Evolutionary conservation across 2,797 vertebrate genomes (phyloP).

Genomic region (Discoglossus pictus): DNA sequence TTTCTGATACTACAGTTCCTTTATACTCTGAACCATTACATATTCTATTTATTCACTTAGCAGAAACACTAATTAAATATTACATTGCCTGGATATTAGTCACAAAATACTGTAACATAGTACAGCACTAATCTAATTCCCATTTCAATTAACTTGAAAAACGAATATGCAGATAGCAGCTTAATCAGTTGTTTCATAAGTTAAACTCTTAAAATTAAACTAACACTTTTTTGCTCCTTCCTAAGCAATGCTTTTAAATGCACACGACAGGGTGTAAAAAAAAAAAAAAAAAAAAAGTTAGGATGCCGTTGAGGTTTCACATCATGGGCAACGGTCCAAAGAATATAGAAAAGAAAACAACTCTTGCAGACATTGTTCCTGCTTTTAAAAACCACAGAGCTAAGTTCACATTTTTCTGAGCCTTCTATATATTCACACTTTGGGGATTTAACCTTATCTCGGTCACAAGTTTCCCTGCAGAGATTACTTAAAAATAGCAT

Average conservation of each 20-base stretch:
- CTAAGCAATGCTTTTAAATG: background rate
- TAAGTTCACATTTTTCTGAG: constrained; percentile 56
- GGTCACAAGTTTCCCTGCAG: constrained; percentile 60
- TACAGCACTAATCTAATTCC: background rate
- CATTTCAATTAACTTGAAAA: background rate
- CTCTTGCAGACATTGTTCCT: constrained; percentile 61
- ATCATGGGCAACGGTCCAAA: constrained; percentile 49
- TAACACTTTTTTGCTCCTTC: background rate
- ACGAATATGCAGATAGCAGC: too few species aligned
- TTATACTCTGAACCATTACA: too few species aligned
- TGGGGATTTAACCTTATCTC: constrained; percentile 63
- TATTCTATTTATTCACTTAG: too few species aligned
- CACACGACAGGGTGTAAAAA: constrained; percentile 16
- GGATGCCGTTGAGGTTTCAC: constrained; percentile 18
- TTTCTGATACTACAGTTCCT: too few species aligned
- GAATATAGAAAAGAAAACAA: constrained; percentile 62
- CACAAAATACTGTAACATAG: too few species aligned
- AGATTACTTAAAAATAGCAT: constrained; percentile 67
- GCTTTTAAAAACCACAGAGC: constrained; percentile 67
- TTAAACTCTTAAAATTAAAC: background rate
- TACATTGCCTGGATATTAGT: too few species aligned
- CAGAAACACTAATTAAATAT: too few species aligned
- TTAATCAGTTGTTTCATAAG: background rate
- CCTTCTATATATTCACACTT: constrained; percentile 62
- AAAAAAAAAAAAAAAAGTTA: constrained; percentile 36